A percentile compares a stretch with the other conserved stretches of the same genome.
These are phyloP conservation scores for Eupithecia dodoneata DNA, from an alignment of 2,888 invertebrate species.

Conservation along the genomic window DNA sequence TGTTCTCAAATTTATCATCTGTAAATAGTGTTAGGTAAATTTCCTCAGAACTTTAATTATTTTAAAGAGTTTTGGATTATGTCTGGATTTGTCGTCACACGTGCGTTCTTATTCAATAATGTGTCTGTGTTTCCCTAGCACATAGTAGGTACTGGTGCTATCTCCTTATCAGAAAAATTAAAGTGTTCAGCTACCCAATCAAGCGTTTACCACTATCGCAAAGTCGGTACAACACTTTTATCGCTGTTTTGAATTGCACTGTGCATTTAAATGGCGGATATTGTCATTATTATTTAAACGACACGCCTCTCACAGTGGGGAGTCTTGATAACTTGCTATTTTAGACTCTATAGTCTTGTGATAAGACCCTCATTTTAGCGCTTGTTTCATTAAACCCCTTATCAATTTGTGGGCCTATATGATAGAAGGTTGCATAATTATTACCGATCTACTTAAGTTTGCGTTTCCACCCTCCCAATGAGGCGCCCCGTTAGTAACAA, in stretches of 20 bases:
- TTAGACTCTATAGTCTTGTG: constrained; percentile 32
- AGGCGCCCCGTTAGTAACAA: constrained; percentile 7
- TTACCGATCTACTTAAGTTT: constrained; percentile 3
- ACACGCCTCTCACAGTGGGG: constrained; percentile 57
- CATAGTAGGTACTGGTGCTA: constrained; percentile 2
- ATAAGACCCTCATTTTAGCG: constrained; percentile 25
- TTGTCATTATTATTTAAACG: constrained; percentile 62
- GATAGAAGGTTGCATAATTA: constrained; percentile 12
- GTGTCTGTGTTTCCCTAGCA: constrained; percentile 8
- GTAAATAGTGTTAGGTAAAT: constrained; percentile 1
- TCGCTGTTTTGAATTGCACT: constrained; percentile 57
- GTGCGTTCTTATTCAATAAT: neutral
- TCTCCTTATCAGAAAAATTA: constrained; percentile 33
- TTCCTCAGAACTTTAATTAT: neutral
- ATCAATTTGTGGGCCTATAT: constrained; percentile 28
- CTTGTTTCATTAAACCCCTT: constrained; percentile 26
- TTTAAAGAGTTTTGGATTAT: neutral
- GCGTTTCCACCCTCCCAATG: constrained; percentile 2
- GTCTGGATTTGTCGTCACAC: neutral
- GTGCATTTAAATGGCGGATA: constrained; percentile 68
- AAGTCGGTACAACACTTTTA: constrained; percentile 45
- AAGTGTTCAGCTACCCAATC: constrained; percentile 50
- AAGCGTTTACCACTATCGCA: constrained; percentile 55
- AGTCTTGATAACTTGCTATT: constrained; percentile 30
- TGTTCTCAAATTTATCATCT: neutral